A percentile compares a stretch with the other conserved stretches of the same genome.
phyloP scores from a whole-genome alignment of 2,888 invertebrate genomes.

The Acanthococcus lagerstroemiae region DNA sequence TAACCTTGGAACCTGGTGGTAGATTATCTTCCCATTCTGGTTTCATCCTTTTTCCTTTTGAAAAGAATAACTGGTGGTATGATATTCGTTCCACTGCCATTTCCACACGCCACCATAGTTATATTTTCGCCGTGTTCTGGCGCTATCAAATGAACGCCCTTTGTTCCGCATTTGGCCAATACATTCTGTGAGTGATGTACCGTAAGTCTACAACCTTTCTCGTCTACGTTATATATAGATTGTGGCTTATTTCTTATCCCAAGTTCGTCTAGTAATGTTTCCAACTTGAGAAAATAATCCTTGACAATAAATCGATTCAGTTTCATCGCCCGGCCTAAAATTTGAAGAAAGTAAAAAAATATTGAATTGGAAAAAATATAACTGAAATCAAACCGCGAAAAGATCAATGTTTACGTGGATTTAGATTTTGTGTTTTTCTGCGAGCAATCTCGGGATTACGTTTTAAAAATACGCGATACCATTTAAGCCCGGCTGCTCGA shows the following conservation, averaged over 20 bases:
- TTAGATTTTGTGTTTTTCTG: no score
- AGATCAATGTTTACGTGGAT: no score
- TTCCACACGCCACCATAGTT: conserved; percentile 39
- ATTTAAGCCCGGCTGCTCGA: no score
- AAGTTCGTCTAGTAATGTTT: conserved; percentile 34
- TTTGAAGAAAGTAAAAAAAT: no score
- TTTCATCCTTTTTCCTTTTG: conserved; percentile 38
- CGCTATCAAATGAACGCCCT: conserved; percentile 32
- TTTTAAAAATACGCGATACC: no score
- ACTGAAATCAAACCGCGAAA: no score
- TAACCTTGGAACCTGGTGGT: conserved; percentile 36
- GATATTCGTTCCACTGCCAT: conserved; percentile 36
- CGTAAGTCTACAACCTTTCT: conserved; percentile 38
- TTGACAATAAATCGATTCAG: conserved; percentile 35
- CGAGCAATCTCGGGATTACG: no score
- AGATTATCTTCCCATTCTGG: conserved; percentile 36
- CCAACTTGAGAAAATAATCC: conserved; percentile 37
- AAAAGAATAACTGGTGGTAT: conserved; percentile 35
- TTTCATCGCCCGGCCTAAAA: conserved; percentile 39
- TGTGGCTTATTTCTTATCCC: conserved; percentile 36
- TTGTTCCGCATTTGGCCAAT: conserved; percentile 38
- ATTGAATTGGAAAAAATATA: no score
- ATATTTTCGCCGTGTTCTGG: conserved; percentile 40
- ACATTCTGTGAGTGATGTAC: conserved; percentile 38
- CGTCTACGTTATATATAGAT: conserved; percentile 39